These are phyloP conservation scores for Kryptolebias ocellatus DNA, from an alignment of 2,797 vertebrate genomes.

Conservation along the genomic window DNA sequence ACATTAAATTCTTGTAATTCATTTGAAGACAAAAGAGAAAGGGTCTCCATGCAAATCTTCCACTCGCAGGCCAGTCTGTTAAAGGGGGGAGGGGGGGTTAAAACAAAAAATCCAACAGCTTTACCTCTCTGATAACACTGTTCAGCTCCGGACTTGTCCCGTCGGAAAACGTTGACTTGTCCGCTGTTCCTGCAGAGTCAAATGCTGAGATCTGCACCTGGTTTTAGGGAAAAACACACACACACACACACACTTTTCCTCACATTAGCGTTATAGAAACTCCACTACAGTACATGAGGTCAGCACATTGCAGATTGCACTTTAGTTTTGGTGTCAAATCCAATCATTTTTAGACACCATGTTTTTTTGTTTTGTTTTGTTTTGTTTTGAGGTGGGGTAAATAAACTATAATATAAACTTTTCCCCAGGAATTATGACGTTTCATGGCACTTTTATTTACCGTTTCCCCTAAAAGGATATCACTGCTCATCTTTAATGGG, in stretches of 20 bases:
- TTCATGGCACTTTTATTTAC: slow-evolving; percentile 24
- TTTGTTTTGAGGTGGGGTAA: too few relatives aligned
- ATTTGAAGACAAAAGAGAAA: slow-evolving; percentile 46
- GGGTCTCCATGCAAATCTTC: slow-evolving; percentile 60
- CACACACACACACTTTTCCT: not conserved
- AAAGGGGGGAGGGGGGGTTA: slow-evolving; percentile 9
- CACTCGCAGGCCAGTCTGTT: slow-evolving; percentile 43
- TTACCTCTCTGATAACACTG: slow-evolving; percentile 59
- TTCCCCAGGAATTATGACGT: too few relatives aligned
- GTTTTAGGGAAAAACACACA: slow-evolving; percentile 17
- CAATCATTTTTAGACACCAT: too few relatives aligned
- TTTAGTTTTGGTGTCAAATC: too few relatives aligned
- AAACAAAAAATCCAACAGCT: slow-evolving; percentile 1
- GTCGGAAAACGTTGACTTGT: slow-evolving; percentile 39
- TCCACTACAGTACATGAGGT: too few relatives aligned
- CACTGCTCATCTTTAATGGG: slow-evolving; percentile 65
- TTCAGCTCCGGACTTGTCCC: slow-evolving; percentile 50
- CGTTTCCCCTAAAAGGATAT: slow-evolving; percentile 41
- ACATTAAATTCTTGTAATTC: slow-evolving; percentile 84
- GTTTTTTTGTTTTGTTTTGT: too few relatives aligned
- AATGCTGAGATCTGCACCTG: slow-evolving; percentile 63
- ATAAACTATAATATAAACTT: too few relatives aligned
- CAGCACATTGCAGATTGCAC: too few relatives aligned
- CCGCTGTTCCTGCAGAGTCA: slow-evolving; percentile 40
- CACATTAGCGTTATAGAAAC: too few relatives aligned